phyloP scores from a whole-genome alignment of 2,113 vertebrate species.

The Bombycilla garrulus region DNA sequence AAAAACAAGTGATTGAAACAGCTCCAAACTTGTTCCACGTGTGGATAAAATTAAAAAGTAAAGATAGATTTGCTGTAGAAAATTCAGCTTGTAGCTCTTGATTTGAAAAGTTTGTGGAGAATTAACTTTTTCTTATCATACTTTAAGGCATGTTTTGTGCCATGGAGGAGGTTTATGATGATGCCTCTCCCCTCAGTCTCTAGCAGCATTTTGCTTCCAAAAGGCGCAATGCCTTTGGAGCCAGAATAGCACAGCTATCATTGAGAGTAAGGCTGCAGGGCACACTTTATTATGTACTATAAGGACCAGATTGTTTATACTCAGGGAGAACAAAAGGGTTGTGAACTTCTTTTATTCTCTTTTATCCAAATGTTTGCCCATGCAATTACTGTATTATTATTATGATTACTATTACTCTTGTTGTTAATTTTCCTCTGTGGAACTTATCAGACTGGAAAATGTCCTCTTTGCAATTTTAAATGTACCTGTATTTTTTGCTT shows the following conservation, averaged over 20 bases:
- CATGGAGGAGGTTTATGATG: background rate
- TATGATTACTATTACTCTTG: accelerated
- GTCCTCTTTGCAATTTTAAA: background rate
- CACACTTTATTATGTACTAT: background rate
- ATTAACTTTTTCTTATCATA: background rate
- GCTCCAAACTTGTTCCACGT: background rate
- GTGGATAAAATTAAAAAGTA: background rate
- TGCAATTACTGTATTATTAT: background rate
- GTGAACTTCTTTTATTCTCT: background rate
- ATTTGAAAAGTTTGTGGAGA: background rate
- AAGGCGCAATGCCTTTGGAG: background rate
- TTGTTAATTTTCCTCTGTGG: background rate
- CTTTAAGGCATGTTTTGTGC: background rate
- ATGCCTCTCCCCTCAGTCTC: background rate
- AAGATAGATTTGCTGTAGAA: background rate
- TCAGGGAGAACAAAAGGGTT: background rate
- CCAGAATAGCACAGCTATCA: background rate
- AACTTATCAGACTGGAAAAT: background rate
- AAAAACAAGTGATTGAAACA: background rate
- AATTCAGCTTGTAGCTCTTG: background rate
- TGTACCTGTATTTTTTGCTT: background rate
- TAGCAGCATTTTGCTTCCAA: background rate
- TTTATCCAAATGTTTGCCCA: background rate
- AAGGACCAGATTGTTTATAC: background rate
- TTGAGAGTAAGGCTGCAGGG: background rate